These are phyloP conservation scores for Xylocampa areola DNA, from an alignment of 2,888 invertebrate genomes.

Conservation along the genomic window DNA sequence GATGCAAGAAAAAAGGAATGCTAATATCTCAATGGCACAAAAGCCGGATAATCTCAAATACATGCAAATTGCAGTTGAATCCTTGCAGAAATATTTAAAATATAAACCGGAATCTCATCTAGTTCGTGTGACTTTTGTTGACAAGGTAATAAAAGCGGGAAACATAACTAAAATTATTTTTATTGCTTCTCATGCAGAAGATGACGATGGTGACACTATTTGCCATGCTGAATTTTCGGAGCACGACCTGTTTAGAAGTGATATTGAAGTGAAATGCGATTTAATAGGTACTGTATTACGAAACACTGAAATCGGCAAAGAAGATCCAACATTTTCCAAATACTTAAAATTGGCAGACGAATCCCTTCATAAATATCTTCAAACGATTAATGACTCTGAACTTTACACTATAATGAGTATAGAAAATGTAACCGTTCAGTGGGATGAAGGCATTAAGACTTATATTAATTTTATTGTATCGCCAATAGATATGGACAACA, in stretches of 20 bases:
- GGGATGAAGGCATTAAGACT: constrained; percentile 55
- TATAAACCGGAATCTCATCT: constrained; percentile 38
- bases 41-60: constrained; percentile 25
- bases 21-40: not conserved
- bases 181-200: constrained; percentile 34
- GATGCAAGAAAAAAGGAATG: constrained; percentile 5
- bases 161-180: constrained; percentile 20
- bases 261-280: constrained; percentile 36
- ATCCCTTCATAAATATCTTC: constrained; percentile 58
- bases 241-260: constrained; percentile 3
- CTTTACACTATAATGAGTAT: constrained; percentile 38
- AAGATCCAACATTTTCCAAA: constrained; percentile 39
- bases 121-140: constrained; percentile 44
- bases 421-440: constrained; percentile 31
- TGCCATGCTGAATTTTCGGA: constrained; percentile 33
- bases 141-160: constrained; percentile 19
- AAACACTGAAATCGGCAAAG: constrained; percentile 19
- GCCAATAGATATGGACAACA: constrained; percentile 58
- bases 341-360: constrained; percentile 64
- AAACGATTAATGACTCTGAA: constrained; percentile 22
- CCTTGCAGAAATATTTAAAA: constrained; percentile 60
- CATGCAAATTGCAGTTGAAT: constrained; percentile 61
- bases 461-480: constrained; percentile 53
- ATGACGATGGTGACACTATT: constrained; percentile 42
- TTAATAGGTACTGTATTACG: constrained; percentile 25